phyloP scores from a whole-genome alignment of 2,113 vertebrate species.

The Polyodon spathula region DNA sequence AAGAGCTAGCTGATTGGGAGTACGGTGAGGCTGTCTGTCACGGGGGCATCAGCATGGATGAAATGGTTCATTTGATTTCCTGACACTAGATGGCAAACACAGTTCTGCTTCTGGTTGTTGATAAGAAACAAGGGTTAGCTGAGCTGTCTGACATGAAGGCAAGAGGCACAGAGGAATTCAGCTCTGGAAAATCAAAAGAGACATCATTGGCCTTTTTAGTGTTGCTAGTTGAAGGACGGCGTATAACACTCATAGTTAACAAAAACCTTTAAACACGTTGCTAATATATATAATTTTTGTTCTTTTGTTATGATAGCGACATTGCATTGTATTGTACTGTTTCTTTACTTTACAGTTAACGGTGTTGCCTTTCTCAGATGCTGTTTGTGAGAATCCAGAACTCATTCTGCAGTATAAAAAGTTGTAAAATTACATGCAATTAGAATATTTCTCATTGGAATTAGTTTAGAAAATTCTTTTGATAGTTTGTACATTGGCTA shows the following conservation, averaged over 20 bases:
- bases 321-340: too few species aligned
- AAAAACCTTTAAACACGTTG: constrained; percentile 18
- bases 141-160: constrained; percentile 54
- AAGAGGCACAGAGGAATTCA: constrained; percentile 33
- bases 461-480: too few species aligned
- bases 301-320: too few species aligned
- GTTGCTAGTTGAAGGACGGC: constrained; percentile 46
- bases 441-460: too few species aligned
- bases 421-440: too few species aligned
- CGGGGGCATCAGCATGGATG: constrained; percentile 53
- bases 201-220: constrained; percentile 17
- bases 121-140: constrained; percentile 51
- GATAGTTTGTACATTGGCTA: too few species aligned
- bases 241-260: constrained; percentile 29
- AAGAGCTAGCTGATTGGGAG: constrained; percentile 41
- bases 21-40: constrained; percentile 55
- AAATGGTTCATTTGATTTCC: constrained; percentile 61
- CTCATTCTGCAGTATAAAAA: too few species aligned
- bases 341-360: too few species aligned
- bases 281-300: too few species aligned
- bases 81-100: constrained; percentile 45
- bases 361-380: too few species aligned
- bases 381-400: too few species aligned
- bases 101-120: constrained; percentile 39
- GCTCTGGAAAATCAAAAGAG: constrained; percentile 18